A percentile compares a stretch with the other conserved stretches of the same genome.
These are phyloP conservation scores for Exephanes ischioxanthus DNA, from an alignment of 2,888 invertebrate species.

Conservation along the genomic window DNA sequence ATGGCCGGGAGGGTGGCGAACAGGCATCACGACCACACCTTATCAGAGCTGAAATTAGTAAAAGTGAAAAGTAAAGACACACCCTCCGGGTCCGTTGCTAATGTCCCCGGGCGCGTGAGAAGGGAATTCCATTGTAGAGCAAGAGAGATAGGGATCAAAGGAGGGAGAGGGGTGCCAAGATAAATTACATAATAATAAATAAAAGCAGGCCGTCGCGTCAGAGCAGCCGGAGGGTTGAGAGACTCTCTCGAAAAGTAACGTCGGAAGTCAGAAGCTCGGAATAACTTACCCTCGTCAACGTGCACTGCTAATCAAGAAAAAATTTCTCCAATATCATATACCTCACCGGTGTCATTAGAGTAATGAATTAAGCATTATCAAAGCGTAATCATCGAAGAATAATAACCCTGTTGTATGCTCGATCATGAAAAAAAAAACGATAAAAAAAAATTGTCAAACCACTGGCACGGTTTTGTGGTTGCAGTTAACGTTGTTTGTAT, in stretches of 20 bases:
- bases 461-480: background rate
- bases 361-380: constrained; percentile 20
- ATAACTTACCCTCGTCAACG: constrained; percentile 28
- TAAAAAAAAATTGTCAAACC: background rate
- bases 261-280: constrained; percentile 12
- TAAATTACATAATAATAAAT: constrained; percentile 82
- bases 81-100: constrained; percentile 74
- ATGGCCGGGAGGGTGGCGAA: constrained; percentile 31
- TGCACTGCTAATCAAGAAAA: constrained; percentile 43
- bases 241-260: constrained; percentile 35
- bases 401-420: background rate
- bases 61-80: constrained; percentile 83
- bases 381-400: background rate
- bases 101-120: constrained; percentile 70
- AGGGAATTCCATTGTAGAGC: constrained; percentile 69
- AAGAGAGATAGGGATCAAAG: background rate
- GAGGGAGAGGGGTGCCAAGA: constrained; percentile 75
- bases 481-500: background rate
- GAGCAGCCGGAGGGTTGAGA: constrained; percentile 12
- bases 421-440: background rate
- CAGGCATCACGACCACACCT: constrained; percentile 58
- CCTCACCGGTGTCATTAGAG: background rate
- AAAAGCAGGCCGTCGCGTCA: constrained; percentile 68
- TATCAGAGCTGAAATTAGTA: constrained; percentile 78
- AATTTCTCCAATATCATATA: constrained; percentile 18